phyloP scores from a whole-genome alignment of 2,888 invertebrate species.

The Drepanosiphum platanoidis region DNA sequence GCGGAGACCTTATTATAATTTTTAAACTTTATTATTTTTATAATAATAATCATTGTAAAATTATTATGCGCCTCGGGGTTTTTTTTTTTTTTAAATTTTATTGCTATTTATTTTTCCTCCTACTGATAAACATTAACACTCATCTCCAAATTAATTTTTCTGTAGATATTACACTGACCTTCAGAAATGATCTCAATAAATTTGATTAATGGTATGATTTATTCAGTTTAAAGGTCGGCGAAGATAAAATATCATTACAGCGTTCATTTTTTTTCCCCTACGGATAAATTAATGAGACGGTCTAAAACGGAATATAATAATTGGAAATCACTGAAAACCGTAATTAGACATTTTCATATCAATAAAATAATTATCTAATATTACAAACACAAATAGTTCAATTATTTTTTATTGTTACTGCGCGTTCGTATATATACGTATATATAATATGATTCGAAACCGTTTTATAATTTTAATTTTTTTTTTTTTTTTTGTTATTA shows the following conservation, averaged over 20 bases:
- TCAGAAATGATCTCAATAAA: constrained; percentile 56
- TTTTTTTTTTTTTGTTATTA: constrained; percentile 19
- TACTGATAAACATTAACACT: constrained; percentile 27
- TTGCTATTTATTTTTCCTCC: background rate
- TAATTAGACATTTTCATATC: constrained; percentile 18
- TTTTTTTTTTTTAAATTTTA: background rate
- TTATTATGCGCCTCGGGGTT: too few species aligned
- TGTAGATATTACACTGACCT: constrained; percentile 36
- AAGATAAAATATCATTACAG: constrained; percentile 27
- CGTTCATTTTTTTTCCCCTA: constrained; percentile 6
- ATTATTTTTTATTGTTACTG: constrained; percentile 7
- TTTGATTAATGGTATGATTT: constrained; percentile 28
- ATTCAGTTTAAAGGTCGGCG: constrained; percentile 10
- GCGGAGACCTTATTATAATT: background rate
- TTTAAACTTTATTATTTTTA: constrained; percentile 3
- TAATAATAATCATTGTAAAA: constrained; percentile 4
- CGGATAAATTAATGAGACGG: constrained; percentile 18
- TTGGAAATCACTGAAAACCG: constrained; percentile 12
- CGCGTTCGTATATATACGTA: too few species aligned
- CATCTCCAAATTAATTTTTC: constrained; percentile 38
- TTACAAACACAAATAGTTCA: constrained; percentile 30
- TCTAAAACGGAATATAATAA: background rate
- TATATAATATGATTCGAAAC: too few species aligned
- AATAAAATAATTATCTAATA: constrained; percentile 28
- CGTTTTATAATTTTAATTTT: too few species aligned